A percentile compares a stretch with the other conserved stretches of the same genome.
Evolutionary conservation across 1,140 invertebrate species (phyloP).

Genomic region (Adelges cooleyi): DNA sequence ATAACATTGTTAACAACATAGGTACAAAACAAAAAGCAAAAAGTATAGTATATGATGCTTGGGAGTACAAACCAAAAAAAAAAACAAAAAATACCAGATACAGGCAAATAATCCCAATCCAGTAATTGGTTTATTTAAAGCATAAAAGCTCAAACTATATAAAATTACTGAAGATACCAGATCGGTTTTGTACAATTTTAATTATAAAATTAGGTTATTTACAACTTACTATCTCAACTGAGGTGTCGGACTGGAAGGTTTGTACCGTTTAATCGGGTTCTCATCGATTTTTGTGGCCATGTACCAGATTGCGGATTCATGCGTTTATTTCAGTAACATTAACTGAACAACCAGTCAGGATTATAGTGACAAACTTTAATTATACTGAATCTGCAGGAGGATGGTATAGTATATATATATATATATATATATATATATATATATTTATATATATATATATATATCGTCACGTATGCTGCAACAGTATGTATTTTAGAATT

Average conservation of each 20-base stretch:
- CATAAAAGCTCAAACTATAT: conserved; percentile 6
- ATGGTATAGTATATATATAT: no score
- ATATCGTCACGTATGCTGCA: no score
- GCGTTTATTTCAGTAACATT: conserved; percentile 25
- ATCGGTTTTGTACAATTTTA: conserved; percentile 4
- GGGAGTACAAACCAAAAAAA: no score
- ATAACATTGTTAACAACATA: no score
- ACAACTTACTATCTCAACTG: conserved; percentile 28
- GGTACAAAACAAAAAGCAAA: neutral
- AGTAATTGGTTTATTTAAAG: neutral
- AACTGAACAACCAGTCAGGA: neutral
- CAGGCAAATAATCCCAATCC: neutral
- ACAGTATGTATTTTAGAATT: no score
- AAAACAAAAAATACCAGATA: neutral
- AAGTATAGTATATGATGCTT: neutral
- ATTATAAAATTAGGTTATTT: conserved; percentile 18
- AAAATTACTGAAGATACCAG: neutral
- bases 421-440: no score
- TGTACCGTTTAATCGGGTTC: conserved; percentile 28
- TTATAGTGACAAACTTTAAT: conserved; percentile 14
- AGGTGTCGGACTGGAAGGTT: conserved; percentile 23
- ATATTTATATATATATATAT: no score
- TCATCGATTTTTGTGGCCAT: conserved; percentile 29
- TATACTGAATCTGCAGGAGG: conserved; percentile 22
- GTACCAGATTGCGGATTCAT: conserved; percentile 25